A percentile compares a stretch with the other conserved stretches of the same genome.
These are phyloP conservation scores for Drosophila kanekoi DNA, from an alignment of 2,888 invertebrate genomes.

Conservation along the genomic window DNA sequence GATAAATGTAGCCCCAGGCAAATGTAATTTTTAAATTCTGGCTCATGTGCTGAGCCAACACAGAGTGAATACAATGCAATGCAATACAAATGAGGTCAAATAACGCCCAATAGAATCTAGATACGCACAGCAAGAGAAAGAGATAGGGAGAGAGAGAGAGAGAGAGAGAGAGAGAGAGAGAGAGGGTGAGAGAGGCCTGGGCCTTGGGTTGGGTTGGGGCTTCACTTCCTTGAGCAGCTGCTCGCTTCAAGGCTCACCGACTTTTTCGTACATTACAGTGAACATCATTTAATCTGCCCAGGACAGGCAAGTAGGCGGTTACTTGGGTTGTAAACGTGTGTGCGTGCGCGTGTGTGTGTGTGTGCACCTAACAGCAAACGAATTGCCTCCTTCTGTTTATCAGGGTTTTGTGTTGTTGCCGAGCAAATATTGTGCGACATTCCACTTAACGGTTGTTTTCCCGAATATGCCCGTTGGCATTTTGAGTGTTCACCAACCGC, in stretches of 20 bases:
- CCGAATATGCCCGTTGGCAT: slow-evolving; percentile 40
- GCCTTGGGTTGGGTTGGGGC: neutral
- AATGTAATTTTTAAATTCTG: slow-evolving; percentile 32
- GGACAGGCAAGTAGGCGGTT: slow-evolving; percentile 40
- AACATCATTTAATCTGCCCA: slow-evolving; percentile 51
- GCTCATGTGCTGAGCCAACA: neutral
- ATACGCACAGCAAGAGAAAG: neutral
- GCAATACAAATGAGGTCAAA: slow-evolving; percentile 49
- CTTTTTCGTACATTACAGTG: slow-evolving; percentile 53
- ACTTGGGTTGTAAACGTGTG: neutral
- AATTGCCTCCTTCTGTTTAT: slow-evolving; percentile 48
- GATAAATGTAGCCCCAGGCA: slow-evolving; percentile 28
- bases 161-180: neutral
- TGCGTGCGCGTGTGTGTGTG: neutral
- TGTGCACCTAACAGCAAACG: slow-evolving; percentile 51
- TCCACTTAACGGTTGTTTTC: slow-evolving; percentile 32
- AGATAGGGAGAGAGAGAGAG: neutral
- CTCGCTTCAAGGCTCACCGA: slow-evolving; percentile 45
- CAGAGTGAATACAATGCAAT: slow-evolving; percentile 29
- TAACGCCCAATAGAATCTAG: slow-evolving; percentile 45
- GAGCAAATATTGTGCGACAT: slow-evolving; percentile 32
- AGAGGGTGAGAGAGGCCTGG: neutral
- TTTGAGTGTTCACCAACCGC: slow-evolving; percentile 51
- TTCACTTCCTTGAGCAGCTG: slow-evolving; percentile 36
- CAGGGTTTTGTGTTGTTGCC: neutral